A percentile compares a stretch with the other conserved stretches of the same genome.
Evolutionary conservation across 2,888 invertebrate species (phyloP).

Genomic region (Ichneumoninae sp.): DNA sequence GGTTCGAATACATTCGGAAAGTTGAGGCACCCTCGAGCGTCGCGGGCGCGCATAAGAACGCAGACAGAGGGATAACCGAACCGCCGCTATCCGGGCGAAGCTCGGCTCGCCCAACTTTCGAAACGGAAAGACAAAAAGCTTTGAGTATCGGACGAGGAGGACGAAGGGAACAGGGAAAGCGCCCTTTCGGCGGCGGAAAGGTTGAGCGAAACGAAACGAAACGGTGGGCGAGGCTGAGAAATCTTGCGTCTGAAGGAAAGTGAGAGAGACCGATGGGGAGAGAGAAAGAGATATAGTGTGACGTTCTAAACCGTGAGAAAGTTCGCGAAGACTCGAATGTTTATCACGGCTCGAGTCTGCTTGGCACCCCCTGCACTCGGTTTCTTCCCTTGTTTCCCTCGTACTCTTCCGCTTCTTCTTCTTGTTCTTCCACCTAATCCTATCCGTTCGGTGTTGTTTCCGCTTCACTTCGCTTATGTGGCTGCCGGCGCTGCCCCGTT

Average conservation of each 20-base stretch:
- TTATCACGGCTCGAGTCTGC: conserved; percentile 73
- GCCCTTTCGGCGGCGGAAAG: conserved; percentile 4
- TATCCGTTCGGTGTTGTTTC: conserved; percentile 15
- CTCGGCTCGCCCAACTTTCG: conserved; percentile 58
- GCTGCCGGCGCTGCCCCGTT: neutral
- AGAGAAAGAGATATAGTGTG: conserved; percentile 25
- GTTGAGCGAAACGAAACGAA: conserved; percentile 19
- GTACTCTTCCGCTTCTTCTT: conserved; percentile 12
- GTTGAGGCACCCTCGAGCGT: conserved; percentile 71
- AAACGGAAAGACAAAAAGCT: conserved; percentile 59
- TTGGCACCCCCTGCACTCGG: conserved; percentile 64
- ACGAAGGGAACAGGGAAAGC: conserved; percentile 36
- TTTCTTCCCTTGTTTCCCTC: conserved; percentile 41
- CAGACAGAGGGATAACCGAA: conserved; percentile 42
- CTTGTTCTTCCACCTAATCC: neutral
- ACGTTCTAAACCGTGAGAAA: conserved; percentile 64
- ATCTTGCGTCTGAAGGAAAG: conserved; percentile 26
- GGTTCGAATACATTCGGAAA: conserved; percentile 74
- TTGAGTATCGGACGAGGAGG: conserved; percentile 19
- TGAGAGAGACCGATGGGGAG: neutral
- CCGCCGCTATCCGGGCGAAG: conserved; percentile 37
- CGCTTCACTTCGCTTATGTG: neutral
- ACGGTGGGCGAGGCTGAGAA: conserved; percentile 36
- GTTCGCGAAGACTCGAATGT: conserved; percentile 75
- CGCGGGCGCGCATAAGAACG: conserved; percentile 22